These are phyloP conservation scores for Eunapius fragilis DNA, from an alignment of 37 sponge, comb jelly and placozoan species.

Conservation along the genomic window DNA sequence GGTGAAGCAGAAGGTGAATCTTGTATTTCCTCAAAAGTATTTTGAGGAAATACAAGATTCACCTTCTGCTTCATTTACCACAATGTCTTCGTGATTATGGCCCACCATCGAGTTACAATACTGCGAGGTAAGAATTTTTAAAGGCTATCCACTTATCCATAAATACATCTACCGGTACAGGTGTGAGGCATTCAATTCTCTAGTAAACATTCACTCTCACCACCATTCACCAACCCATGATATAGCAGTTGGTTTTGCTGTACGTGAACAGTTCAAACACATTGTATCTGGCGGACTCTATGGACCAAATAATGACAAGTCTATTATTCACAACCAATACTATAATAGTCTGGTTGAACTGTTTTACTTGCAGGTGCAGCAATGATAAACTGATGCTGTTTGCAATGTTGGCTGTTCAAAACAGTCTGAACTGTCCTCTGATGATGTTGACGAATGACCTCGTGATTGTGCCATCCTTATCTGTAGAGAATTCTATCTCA, in stretches of 20 bases:
- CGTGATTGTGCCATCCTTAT: background rate
- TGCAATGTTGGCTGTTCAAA: background rate
- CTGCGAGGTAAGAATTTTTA: constrained; percentile 33
- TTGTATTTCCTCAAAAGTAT: background rate
- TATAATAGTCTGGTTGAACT: background rate
- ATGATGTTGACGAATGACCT: background rate
- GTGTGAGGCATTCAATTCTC: constrained; percentile 3
- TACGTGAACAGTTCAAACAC: background rate
- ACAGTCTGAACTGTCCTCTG: background rate
- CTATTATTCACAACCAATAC: background rate
- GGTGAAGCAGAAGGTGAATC: background rate
- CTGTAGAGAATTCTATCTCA: background rate
- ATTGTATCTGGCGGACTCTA: background rate
- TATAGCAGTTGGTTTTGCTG: constrained; percentile 7
- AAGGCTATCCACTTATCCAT: background rate
- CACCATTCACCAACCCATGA: constrained; percentile 4
- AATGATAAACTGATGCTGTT: background rate
- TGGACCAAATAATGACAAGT: background rate
- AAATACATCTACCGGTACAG: background rate
- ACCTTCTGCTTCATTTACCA: too few relatives aligned
- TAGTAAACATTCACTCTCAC: constrained; percentile 4
- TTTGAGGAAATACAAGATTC: too few relatives aligned
- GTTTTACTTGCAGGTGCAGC: background rate
- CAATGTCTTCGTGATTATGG: constrained; percentile 19
- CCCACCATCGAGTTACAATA: too few relatives aligned